phyloP scores from a whole-genome alignment of 2,888 invertebrate genomes.

The Pyrgus malvae region DNA sequence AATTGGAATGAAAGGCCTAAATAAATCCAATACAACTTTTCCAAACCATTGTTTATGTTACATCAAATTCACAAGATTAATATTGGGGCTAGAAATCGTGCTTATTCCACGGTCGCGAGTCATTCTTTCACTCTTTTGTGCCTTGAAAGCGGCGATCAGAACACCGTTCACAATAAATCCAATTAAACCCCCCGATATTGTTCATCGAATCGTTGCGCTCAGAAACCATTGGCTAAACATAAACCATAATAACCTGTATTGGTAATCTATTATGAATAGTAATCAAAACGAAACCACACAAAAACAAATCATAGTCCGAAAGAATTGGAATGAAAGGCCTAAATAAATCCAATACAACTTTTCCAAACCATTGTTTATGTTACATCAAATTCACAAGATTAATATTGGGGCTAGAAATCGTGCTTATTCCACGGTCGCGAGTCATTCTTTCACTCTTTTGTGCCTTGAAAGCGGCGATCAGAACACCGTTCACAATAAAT shows the following conservation, averaged over 20 bases:
- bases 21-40: conserved; percentile 15
- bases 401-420: conserved; percentile 21
- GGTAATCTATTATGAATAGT: too few species aligned
- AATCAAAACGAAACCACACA: neutral
- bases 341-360: conserved; percentile 17
- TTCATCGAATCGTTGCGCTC: too few species aligned
- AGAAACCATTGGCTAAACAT: too few species aligned
- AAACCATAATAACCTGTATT: too few species aligned
- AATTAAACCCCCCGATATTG: conserved; percentile 49
- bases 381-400: conserved; percentile 26
- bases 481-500: conserved; percentile 43
- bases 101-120: conserved; percentile 25
- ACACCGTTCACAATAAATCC: conserved; percentile 45
- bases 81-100: conserved; percentile 20
- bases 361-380: conserved; percentile 16
- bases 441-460: conserved; percentile 30
- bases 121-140: conserved; percentile 31
- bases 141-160: conserved; percentile 35
- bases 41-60: conserved; percentile 19
- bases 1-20: neutral
- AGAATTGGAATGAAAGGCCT: neutral
- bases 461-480: conserved; percentile 35
- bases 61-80: conserved; percentile 25
- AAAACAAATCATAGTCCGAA: neutral
- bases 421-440: conserved; percentile 25